phyloP scores from a whole-genome alignment of 2,888 invertebrate genomes.

The Athalia rosae region DNA sequence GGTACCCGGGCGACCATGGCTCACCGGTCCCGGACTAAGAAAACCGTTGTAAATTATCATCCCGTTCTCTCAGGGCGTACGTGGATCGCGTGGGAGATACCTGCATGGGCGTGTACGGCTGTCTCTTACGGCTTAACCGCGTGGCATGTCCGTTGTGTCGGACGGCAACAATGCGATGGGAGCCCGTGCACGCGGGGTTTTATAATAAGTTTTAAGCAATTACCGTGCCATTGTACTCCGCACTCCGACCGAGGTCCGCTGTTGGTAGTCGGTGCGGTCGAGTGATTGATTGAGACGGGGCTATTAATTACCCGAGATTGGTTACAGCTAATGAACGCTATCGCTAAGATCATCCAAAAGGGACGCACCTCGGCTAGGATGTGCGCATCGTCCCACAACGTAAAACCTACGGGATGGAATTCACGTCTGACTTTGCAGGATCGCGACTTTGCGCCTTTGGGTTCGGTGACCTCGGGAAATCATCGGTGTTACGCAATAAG shows the following conservation, averaged over 20 bases:
- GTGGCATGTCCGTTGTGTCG: conserved; percentile 19
- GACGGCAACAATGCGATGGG: conserved; percentile 52
- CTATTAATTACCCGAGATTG: conserved; percentile 67
- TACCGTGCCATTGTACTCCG: conserved; percentile 58
- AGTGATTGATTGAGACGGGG: conserved; percentile 60
- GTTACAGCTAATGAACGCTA: conserved; percentile 59
- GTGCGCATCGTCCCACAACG: neutral
- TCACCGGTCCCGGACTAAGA: conserved; percentile 15
- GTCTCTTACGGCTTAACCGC: conserved; percentile 18
- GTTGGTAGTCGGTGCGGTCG: conserved; percentile 47
- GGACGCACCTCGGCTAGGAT: conserved; percentile 4
- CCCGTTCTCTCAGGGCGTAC: conserved; percentile 52
- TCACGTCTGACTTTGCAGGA: neutral
- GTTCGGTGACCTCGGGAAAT: neutral
- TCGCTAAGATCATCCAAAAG: conserved; percentile 45
- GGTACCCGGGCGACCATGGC: conserved; percentile 31
- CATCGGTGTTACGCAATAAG: neutral
- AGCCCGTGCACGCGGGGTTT: conserved; percentile 42
- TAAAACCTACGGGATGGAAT: neutral
- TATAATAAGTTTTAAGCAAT: conserved; percentile 63
- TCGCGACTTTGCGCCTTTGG: neutral
- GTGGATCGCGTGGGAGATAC: conserved; percentile 56
- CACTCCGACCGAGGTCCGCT: conserved; percentile 44
- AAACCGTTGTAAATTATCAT: conserved; percentile 47
- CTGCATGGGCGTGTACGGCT: conserved; percentile 42